Percentiles rank a stretch among this genome's conserved stretches.
Conservation (phyloP, 2,888 invertebrate genomes). For the Standfussiana lucernea region DNA sequence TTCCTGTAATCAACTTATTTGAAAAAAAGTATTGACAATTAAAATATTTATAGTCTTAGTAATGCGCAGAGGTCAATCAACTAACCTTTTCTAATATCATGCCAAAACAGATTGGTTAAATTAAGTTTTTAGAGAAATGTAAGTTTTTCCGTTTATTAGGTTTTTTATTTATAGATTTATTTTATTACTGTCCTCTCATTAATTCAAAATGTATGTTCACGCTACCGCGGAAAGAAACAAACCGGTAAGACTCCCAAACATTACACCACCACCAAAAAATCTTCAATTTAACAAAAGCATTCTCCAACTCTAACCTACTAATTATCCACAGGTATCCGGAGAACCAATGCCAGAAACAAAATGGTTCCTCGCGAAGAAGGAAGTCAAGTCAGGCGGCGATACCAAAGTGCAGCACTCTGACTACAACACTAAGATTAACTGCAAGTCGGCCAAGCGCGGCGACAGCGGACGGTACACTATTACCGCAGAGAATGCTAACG, state of each 20-base stretch:
- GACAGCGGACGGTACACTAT: slow-evolving; percentile 98
- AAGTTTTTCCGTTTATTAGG: too few species aligned
- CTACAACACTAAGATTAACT: slow-evolving; percentile 96
- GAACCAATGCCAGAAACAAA: slow-evolving; percentile 98
- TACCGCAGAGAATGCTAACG: slow-evolving; percentile 97
- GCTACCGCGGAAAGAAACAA: background rate
- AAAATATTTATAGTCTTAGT: too few species aligned
- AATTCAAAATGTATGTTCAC: slow-evolving; percentile 12
- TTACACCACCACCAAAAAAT: background rate
- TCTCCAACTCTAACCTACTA: background rate
- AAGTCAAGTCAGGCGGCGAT: slow-evolving; percentile 93
- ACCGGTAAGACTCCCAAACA: slow-evolving; percentile 23
- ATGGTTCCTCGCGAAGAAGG: slow-evolving; percentile 96
- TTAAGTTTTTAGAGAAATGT: too few species aligned
- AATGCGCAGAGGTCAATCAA: background rate
- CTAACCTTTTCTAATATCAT: too few species aligned
- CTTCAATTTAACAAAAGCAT: background rate
- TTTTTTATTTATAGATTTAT: too few species aligned
- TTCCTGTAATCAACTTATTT: background rate
- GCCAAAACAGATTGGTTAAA: too few species aligned
- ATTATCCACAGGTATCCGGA: slow-evolving; percentile 91
- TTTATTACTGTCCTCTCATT: background rate
- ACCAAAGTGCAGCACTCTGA: slow-evolving; percentile 95
- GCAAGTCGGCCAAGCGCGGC: slow-evolving; percentile 94
- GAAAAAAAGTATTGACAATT: background rate